Evolutionary conservation across 2,113 vertebrate species (phyloP), one percentile per base, ranked within the genome.

Genomic region (Brachirus orientalis): DNA sequence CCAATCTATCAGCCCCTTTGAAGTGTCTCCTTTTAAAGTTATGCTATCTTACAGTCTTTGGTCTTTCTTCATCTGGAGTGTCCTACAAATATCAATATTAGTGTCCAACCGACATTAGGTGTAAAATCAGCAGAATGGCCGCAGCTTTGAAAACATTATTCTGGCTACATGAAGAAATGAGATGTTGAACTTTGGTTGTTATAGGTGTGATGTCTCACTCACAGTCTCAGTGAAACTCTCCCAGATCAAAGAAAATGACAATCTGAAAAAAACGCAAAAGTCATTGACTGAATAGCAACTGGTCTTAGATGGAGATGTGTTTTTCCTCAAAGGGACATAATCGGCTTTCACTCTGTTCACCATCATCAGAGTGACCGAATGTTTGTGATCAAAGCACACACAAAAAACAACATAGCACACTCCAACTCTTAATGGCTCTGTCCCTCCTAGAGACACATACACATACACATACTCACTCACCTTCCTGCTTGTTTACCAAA

Each of bases 31-130:
- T 68, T 75, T 59, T 79, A 72, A 75, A 83, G 64, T 77, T 20
- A 43, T 45, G 58, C 60, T 82, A 65, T 66, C 47, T 52, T 64
- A 46, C 75, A 83, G 80, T 88, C 82, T 77, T 85, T 86, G 87
- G 58, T 81, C 88, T 70, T 37, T 56, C 41, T 61, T 60, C 41
- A 22, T 69, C 69, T 8, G 17, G 8, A 72, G 22, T 55, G 38
- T 83, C 56, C 66, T 38, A 72, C 65, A 68, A 58, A 75, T 58
- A 66, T 74, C 68, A 74, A 75, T 82, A 86, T 89, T 78, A 84
- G 48, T 36, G 41, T 68, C 61, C 51, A 57, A 17, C 3, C 10
- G 83, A 80, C 69, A 69, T 48, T 36, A 61, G 57, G 56, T 22
- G n/a, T 84, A 61, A n/a, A 65, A 57, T 52, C 52, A 69, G 56